Evolutionary conservation across 2,888 invertebrate species (phyloP), one percentile per base, ranked within the genome.

Genomic region (Pollenia griseotomentosa): DNA sequence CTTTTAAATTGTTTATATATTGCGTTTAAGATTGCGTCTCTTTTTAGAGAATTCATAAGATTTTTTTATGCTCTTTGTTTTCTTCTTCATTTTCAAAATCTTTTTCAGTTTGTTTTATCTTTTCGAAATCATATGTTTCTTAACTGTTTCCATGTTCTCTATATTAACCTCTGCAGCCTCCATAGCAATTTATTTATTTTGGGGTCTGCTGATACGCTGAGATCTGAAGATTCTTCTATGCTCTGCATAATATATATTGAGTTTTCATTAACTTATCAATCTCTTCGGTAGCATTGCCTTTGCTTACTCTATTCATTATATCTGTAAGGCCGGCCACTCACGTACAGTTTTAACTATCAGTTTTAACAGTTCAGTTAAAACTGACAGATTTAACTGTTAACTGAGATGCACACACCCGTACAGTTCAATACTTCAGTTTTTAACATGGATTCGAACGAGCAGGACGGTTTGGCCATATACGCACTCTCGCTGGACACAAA

Each of bases 241-340:
- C 19, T 19, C 19, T 19, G 19, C 19, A 33, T 66, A 40, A 10
- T 19, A 1, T 19, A 19, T 19, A 19, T 19, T 19, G n/a, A 9
- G 44, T 55, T 44, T 81, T 77, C 16, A 66, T 61, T 44, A n/a
- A 6, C 48, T 51, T 40, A 10, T 53, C 70, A n/a, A 46, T 40
- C 9, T 74, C 75, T 51, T 88, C 75, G 19, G 33, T 11, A 7
- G 75, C 81, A 19, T 73, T 87, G 5, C 7, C 55, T 1, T 63
- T 33, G 55, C 63, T 81, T n/a, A 81, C 65, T 23, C 73, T 81
- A 0, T 85, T 65, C 51, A 71, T 75, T 19, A 75, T 81, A 61
- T 66, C 63, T n/a, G 40, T 65, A 0, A n/a, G n/a, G n/a, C n/a
- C n/a, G n/a, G n/a, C n/a, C n/a, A n/a, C n/a, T n/a, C n/a, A n/a